Base-by-base conservation (phyloP, 2,797 vertebrate genomes). In the Taeniopygia guttata region DNA sequence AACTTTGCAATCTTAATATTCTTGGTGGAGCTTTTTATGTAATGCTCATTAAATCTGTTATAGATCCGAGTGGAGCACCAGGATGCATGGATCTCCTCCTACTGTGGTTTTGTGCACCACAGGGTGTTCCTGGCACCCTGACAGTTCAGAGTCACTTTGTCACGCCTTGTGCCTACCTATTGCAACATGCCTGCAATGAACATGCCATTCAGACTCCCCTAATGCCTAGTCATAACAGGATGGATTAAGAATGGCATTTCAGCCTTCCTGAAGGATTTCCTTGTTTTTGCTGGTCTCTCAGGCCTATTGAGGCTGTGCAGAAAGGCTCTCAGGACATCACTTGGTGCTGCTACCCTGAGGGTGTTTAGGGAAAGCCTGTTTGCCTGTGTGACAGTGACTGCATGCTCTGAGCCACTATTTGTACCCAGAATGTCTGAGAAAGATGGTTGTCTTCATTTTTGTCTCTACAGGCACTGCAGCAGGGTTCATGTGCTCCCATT, bases 241-340 rank as follows among this genome's bases (percentile, higher is more conserved):
- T 89, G 96, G 96, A 95, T 97, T 96, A 96, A 95, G 94, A 93
- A 89, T 73, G 89, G 96, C 93, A 97, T 97, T 96, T 96, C 93
- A 87, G 62, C 90, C 92, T 94, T 95, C 49, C 94, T 95, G 95
- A 82, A 90, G 93, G 93, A 93, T 94, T 97, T 96, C 94, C 93
- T 95, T 93, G 90, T 94, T 95, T 84, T 84, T 94, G 79, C 79
- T 93, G 70, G 68, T 94, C 85, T 95, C 80, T 91, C 67, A 67
- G 63, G 46, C 64, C 85, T 84, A 10, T 75, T 79, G 85, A 90
- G 59, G 40, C 66, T 67, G 15, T 74, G 51, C 66, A 82, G 85
- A 49, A 83, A 89, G 88, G 45, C 60, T 93, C 76, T 43, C 17
- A 67, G 70, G 73, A 69, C 86, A 69, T 93, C 80, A 13, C 40